Evolutionary conservation across 2,888 invertebrate species (phyloP).

Genomic region (Acleris emargana): DNA sequence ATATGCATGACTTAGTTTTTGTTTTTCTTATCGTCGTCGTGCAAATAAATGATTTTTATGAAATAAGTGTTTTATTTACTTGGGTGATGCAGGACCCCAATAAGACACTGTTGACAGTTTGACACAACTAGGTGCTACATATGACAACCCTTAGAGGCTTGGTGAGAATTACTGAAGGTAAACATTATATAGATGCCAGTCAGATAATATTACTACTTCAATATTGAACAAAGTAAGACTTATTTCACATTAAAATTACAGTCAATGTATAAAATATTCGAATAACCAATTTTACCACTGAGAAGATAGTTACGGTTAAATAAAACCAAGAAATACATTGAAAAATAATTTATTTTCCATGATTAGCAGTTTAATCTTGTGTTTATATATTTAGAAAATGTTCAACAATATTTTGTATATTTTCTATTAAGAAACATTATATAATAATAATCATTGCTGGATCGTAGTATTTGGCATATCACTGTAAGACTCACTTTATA

Average conservation of each 20-base stretch:
- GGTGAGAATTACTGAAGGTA: neutral
- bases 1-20: conserved; percentile 16
- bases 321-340: conserved; percentile 70
- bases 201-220: too few species aligned
- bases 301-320: conserved; percentile 43
- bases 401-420: conserved; percentile 82
- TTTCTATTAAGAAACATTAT: conserved; percentile 78
- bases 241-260: too few species aligned
- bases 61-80: conserved; percentile 50
- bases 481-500: conserved; percentile 73
- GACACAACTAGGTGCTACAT: neutral
- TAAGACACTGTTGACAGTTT: conserved; percentile 12
- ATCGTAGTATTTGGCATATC: conserved; percentile 81
- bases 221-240: too few species aligned
- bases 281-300: too few species aligned
- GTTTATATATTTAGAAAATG: conserved; percentile 81
- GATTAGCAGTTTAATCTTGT: conserved; percentile 76
- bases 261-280: too few species aligned
- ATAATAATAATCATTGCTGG: conserved; percentile 77
- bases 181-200: too few species aligned
- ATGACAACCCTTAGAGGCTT: too few species aligned
- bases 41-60: conserved; percentile 47
- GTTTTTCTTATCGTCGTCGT: conserved; percentile 29
- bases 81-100: conserved; percentile 22
- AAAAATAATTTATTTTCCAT: conserved; percentile 82